These are phyloP conservation scores for Cantharis lateralis DNA, from an alignment of 2,888 invertebrate genomes.

Conservation along the genomic window DNA sequence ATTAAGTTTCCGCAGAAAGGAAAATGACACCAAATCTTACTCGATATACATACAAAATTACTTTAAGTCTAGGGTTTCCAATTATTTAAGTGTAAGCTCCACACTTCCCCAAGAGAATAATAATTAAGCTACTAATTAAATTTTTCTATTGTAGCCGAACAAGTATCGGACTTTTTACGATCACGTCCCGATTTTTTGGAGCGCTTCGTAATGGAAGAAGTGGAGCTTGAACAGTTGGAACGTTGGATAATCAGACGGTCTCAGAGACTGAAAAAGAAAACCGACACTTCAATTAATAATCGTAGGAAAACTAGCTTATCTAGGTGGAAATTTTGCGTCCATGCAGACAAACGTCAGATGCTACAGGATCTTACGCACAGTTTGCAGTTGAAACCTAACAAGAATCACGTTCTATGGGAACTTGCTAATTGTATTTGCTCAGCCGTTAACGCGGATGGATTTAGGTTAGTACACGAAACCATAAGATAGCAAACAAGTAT, in stretches of 20 bases:
- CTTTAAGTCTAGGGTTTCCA: neutral
- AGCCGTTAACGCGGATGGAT: constrained; percentile 70
- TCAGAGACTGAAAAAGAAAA: constrained; percentile 57
- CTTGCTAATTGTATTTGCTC: constrained; percentile 67
- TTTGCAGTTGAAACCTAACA: constrained; percentile 64
- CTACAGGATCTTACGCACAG: constrained; percentile 66
- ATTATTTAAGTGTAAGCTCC: neutral
- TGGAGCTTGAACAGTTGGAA: constrained; percentile 67
- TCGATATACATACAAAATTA: neutral
- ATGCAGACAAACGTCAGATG: constrained; percentile 68
- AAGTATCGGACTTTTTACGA: constrained; percentile 61
- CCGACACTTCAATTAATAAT: constrained; percentile 38
- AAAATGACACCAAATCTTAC: neutral
- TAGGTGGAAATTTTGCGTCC: constrained; percentile 63
- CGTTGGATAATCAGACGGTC: constrained; percentile 67
- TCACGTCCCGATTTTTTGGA: constrained; percentile 70
- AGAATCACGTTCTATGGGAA: constrained; percentile 69
- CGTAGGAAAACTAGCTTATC: constrained; percentile 62
- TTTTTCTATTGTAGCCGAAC: constrained; percentile 46
- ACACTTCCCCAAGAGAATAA: neutral
- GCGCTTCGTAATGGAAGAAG: constrained; percentile 64
- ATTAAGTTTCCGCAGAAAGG: neutral
- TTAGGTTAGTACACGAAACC: constrained; percentile 45
- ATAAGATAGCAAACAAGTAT: too few relatives aligned
- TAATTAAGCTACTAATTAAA: neutral